Evolutionary conservation across 2,888 invertebrate genomes (phyloP), one percentile per base, ranked within the genome.

Genomic region (Drosophila meridiana): DNA sequence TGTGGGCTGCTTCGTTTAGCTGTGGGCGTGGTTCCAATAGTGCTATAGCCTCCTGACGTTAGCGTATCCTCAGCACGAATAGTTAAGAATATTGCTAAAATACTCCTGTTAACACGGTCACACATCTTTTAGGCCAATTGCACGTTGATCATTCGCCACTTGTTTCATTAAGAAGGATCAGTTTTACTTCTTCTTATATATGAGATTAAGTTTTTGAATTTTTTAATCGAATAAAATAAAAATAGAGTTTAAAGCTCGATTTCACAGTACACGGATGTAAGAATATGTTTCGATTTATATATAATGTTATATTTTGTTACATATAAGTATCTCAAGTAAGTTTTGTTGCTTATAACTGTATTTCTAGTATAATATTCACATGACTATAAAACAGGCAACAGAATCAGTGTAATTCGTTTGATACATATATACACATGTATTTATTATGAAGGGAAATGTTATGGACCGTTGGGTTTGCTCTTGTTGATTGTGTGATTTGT

Each of bases 401-500:
- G 48, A n/a, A n/a, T 40, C 14, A 38, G 20, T 26, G 14, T 30
- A 40, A 28, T 62, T 34, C 13, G 68, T 30, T 11, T 20, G 8
- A 9, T n/a, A 48, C 40, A 45, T 42, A 36, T 40, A 34, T 11
- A 7, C n/a, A 8, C 7, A 13, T 30, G 14, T 48, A 4, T 48
- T 1, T 56, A 56, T n/a, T 42, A 34, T 45, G 43, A 30, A 34
- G 34, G 13, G 62, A 45, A 20, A 40, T 30, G 71, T 69, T 67
- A 53, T 65, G 85, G 70, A 36, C 57, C 64, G 79, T 57, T 85
- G 66, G 59, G 48, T 61, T 52, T 62, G 56, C 53, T 58, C 69
- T 62, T 68, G 68, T 48, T 64, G 36, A 36, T 32, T 20, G 50
- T 14, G 13, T 47, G 47, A 2, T 42, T 8, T 20, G 20, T 52